Evolutionary conservation across 2,113 vertebrate genomes (phyloP).

Genomic region (Pterocles orientalis): DNA sequence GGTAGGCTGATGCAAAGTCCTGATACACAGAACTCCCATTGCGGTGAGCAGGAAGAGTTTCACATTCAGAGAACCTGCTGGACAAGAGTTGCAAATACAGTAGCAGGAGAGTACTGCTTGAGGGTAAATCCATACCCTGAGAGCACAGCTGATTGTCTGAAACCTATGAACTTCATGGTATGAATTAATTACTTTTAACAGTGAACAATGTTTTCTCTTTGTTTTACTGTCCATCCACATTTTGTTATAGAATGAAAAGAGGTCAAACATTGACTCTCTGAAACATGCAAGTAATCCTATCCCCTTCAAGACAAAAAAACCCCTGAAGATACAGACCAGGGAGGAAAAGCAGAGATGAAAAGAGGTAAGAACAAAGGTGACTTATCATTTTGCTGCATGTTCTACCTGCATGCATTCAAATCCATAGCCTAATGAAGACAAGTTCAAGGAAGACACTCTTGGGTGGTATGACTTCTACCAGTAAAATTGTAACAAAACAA

Average conservation of each 20-base stretch:
- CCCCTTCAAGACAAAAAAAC: background rate
- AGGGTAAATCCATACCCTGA: background rate
- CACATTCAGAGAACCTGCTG: background rate
- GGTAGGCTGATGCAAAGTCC: background rate
- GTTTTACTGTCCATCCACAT: background rate
- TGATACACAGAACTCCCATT: background rate
- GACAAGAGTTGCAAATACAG: background rate
- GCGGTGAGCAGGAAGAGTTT: background rate
- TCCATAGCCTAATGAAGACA: background rate
- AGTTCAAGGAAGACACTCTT: background rate
- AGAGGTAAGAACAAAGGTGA: background rate
- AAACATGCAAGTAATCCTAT: background rate
- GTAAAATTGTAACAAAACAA: background rate
- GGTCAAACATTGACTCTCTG: background rate
- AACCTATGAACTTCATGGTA: background rate
- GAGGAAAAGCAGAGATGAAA: background rate
- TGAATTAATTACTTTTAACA: background rate
- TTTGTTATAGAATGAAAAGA: background rate
- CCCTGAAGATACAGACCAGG: accelerated
- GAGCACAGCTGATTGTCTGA: background rate
- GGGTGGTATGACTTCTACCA: background rate
- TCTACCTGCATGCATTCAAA: background rate
- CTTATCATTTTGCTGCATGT: background rate
- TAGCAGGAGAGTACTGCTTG: background rate
- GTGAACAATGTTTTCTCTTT: background rate